Conservation (phyloP, 2,113 vertebrate genomes). For the Archocentrus centrarchus region DNA sequence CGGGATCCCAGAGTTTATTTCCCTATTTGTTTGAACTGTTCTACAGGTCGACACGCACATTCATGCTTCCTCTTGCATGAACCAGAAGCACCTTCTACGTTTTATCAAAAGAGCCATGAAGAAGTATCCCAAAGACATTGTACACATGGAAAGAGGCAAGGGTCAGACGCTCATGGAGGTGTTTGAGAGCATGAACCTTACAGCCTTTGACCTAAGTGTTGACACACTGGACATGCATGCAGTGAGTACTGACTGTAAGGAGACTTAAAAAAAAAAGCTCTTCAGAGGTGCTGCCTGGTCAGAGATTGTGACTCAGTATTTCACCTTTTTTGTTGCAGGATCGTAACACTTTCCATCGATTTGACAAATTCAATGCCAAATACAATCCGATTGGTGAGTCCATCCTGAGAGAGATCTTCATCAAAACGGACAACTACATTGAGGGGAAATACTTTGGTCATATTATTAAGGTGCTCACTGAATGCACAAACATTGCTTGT, state of each 20-base stretch:
- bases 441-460: slow-evolving; percentile 97
- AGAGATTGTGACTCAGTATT: not conserved
- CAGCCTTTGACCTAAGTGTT: slow-evolving; percentile 95
- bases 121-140: slow-evolving; percentile 91
- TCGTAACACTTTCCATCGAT: slow-evolving; percentile 97
- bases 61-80: slow-evolving; percentile 98
- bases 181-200: slow-evolving; percentile 96
- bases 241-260: slow-evolving; percentile 74
- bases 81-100: slow-evolving; percentile 96
- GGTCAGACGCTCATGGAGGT: slow-evolving; percentile 96
- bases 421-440: slow-evolving; percentile 95
- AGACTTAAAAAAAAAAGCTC: not conserved
- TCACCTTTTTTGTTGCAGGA: slow-evolving; percentile 80
- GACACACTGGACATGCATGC: slow-evolving; percentile 97
- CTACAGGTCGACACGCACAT: slow-evolving; percentile 97
- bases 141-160: slow-evolving; percentile 90
- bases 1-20: accelerated
- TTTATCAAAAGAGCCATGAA: slow-evolving; percentile 98
- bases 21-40: not conserved
- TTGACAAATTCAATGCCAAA: slow-evolving; percentile 99
- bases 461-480: slow-evolving; percentile 90
- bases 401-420: slow-evolving; percentile 96
- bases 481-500: not conserved
- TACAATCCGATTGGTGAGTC: slow-evolving; percentile 98
- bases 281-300: not conserved